phyloP scores from a whole-genome alignment of 2,888 invertebrate species.

The Ptychoptera albimana region DNA sequence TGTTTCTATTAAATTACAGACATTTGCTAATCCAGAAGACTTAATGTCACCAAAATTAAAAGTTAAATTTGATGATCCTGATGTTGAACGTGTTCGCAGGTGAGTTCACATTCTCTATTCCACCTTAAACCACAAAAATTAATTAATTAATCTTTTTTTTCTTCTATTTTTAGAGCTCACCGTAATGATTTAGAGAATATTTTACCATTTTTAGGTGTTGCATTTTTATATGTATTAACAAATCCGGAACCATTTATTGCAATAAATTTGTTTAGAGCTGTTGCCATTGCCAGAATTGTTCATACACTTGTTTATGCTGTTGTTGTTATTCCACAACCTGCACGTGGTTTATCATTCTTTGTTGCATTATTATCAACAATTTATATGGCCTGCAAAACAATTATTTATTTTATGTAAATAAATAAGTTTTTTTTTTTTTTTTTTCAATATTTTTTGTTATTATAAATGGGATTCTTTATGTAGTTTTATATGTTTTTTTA shows the following conservation, averaged over 20 bases:
- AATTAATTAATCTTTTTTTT: conserved; percentile 1
- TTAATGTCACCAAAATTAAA: conserved; percentile 22
- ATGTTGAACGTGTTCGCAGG: conserved; percentile 36
- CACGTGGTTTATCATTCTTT: conserved; percentile 32
- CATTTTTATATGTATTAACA: conserved; percentile 34
- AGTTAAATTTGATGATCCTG: conserved; percentile 31
- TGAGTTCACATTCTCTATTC: conserved; percentile 5
- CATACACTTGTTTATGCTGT: conserved; percentile 42
- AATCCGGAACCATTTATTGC: conserved; percentile 33
- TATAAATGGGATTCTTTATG: too few species aligned
- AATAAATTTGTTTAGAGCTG: conserved; percentile 35
- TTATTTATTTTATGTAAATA: conserved; percentile 16
- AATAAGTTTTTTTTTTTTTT: too few species aligned
- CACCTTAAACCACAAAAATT: not conserved
- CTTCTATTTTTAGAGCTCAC: conserved; percentile 34
- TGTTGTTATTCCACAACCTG: conserved; percentile 35
- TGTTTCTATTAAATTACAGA: too few species aligned
- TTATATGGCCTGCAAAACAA: conserved; percentile 32
- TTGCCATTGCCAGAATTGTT: conserved; percentile 32
- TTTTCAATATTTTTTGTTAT: too few species aligned
- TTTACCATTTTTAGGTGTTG: conserved; percentile 35
- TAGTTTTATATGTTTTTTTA: too few species aligned
- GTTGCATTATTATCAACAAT: conserved; percentile 27
- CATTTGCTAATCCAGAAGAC: conserved; percentile 41
- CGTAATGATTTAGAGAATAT: conserved; percentile 46